Percentiles rank a stretch among this genome's conserved stretches.
Evolutionary conservation across 2,113 vertebrate species (phyloP).

Genomic region (Microcebus lehilahytsara): DNA sequence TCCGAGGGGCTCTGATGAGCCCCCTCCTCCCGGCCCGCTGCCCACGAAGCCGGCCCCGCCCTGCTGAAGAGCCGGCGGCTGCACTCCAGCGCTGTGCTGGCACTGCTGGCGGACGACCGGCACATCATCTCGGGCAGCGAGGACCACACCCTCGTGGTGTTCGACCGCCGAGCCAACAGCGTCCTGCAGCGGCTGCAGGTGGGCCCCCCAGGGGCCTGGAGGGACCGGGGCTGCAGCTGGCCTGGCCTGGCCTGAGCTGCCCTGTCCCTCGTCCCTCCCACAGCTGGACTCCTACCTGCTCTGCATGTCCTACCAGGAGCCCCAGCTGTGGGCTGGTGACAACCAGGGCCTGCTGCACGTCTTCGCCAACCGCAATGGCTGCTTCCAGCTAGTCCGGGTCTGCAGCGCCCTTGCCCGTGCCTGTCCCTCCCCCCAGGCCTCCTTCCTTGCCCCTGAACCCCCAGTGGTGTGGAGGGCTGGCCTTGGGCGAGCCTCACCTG

Average conservation of each 20-base stretch:
- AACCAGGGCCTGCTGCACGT: slow-evolving; percentile 88
- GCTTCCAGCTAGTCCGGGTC: slow-evolving; percentile 84
- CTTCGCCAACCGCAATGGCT: slow-evolving; percentile 84
- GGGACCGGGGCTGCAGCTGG: not conserved
- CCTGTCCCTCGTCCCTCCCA: not conserved
- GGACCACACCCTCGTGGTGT: slow-evolving; percentile 90
- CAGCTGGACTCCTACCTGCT: slow-evolving; percentile 92
- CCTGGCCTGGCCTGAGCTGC: not conserved
- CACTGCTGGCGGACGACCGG: slow-evolving; percentile 88
- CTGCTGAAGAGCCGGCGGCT: slow-evolving; percentile 88
- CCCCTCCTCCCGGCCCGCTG: not conserved
- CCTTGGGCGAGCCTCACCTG: not conserved
- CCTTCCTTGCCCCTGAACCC: not conserved
- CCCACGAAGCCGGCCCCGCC: slow-evolving; percentile 81
- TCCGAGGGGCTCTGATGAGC: not conserved
- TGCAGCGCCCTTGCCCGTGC: not conserved
- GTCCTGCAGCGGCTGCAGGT: slow-evolving; percentile 90
- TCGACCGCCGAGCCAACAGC: slow-evolving; percentile 88
- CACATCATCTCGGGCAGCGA: slow-evolving; percentile 92
- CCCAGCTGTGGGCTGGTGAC: slow-evolving; percentile 94
- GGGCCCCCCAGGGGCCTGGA: not conserved
- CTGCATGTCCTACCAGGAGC: slow-evolving; percentile 89
- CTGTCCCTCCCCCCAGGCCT: not conserved
- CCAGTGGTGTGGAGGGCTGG: not conserved
- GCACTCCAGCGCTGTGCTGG: slow-evolving; percentile 89